phyloP scores from a whole-genome alignment of 2,113 vertebrate species.

The Motacilla alba region DNA sequence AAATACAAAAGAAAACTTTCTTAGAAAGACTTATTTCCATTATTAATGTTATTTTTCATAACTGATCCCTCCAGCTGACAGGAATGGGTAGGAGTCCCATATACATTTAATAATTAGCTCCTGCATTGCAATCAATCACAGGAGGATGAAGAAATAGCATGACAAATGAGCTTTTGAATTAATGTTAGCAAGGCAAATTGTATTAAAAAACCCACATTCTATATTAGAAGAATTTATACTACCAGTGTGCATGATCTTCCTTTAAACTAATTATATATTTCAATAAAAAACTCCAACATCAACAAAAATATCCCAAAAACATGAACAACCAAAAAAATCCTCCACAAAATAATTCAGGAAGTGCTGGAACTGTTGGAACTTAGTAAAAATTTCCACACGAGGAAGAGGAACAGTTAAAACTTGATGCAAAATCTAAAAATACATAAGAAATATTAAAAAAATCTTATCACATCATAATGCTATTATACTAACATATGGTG shows the following conservation, averaged over 20 bases:
- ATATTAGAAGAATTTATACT: not conserved
- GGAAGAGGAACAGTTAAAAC: not conserved
- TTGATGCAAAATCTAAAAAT: not conserved
- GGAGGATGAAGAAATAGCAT: not conserved
- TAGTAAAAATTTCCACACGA: not conserved
- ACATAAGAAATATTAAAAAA: not conserved
- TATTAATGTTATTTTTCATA: not conserved
- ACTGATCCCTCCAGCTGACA: not conserved
- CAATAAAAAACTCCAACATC: not conserved
- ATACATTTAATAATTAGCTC: not conserved
- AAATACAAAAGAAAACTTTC: not conserved
- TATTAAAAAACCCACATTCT: not conserved
- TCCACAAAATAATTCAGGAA: not conserved
- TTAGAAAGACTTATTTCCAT: not conserved
- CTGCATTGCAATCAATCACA: not conserved
- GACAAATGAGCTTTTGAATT: not conserved
- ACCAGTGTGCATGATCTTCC: not conserved
- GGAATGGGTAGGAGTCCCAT: not conserved
- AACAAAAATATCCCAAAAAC: not conserved
- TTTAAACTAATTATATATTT: not conserved
- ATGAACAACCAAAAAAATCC: not conserved
- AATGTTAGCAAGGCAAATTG: not conserved
- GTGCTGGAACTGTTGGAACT: not conserved
- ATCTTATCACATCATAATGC: not conserved
- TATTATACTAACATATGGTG: not conserved